Base-by-base conservation (phyloP, 2,797 vertebrate genomes). In the Enteromius mattozi region DNA sequence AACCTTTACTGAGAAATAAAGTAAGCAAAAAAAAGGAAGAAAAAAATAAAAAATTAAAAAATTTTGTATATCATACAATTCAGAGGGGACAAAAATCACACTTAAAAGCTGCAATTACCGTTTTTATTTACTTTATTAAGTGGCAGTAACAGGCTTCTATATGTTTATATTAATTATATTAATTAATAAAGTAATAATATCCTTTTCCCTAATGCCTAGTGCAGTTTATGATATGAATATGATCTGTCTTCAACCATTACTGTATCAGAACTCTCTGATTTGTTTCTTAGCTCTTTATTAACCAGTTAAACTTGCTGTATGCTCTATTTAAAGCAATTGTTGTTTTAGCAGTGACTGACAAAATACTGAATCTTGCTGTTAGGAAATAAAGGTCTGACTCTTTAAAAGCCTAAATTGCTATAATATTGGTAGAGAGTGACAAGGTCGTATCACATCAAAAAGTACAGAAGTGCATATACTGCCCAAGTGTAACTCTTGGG, bases 401-500 rank as follows among this genome's bases (percentile, higher is more conserved):
- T 83, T 87, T 82, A 79, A 85, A 68, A 87, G 83, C 75, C 80
- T 56, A 91, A 92, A 91, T 91, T 88, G 89, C 83, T 76, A 77
- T 87, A 88, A 91, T 90, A 89, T 89, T 21, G 21, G 79, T 89
- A 85, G 71, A 86, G 21, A 72, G 75, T 27, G 83, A 88, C 86
- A 61, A 87, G 78, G 33, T 78, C 77, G 68, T 88, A 90, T 83
- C 85, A 63, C 89, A 91, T 91, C 80, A 27, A 91, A 92, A 92
- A 86, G 54, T 56, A 76, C 3, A 16, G 87, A 89, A 90, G 88
- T 51, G 80, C 65, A 77, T 86, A 72, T 72, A 90, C 90, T 91
- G 89, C 85, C 87, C 89, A 86, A 84, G 88, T 88, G 87, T 80
- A 89, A 90, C 90, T 91, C 88, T 90, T 51, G 89, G 91, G 90